Conservation (phyloP, 2,888 invertebrate species). For the Idaea straminata region DNA sequence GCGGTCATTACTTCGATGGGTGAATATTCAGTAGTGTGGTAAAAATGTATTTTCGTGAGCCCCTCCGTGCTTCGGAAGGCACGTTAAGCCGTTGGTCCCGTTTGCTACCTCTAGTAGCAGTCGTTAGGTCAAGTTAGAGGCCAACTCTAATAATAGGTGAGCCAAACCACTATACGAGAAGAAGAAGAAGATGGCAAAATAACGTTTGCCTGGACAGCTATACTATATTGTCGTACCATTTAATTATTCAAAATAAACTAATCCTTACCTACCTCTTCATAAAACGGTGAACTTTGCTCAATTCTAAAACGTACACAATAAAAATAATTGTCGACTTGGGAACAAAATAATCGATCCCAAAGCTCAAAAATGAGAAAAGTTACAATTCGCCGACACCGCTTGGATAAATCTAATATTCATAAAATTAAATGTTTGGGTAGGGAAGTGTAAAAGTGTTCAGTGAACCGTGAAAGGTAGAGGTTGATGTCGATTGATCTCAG, state of each 20-base stretch:
- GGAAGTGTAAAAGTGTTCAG: constrained; percentile 2
- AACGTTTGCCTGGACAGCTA: too few relatives aligned
- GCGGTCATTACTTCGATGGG: too few relatives aligned
- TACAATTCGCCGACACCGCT: constrained; percentile 3
- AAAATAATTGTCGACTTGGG: neutral
- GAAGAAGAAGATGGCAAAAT: too few relatives aligned
- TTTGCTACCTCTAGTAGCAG: too few relatives aligned
- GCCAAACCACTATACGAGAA: too few relatives aligned
- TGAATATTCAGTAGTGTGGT: too few relatives aligned
- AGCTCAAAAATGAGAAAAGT: neutral
- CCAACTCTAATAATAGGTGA: too few relatives aligned
- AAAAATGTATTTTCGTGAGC: too few relatives aligned
- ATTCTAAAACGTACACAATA: neutral
- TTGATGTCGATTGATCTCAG: neutral
- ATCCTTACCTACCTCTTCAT: neutral
- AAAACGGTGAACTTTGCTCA: neutral
- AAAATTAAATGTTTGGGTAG: constrained; percentile 21
- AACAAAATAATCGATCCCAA: neutral
- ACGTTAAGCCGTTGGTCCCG: too few relatives aligned
- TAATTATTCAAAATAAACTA: neutral
- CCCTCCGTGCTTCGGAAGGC: too few relatives aligned
- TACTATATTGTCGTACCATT: neutral
- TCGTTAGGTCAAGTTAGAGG: too few relatives aligned
- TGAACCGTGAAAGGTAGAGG: neutral
- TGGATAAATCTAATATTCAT: constrained; percentile 20